A percentile compares a stretch with the other conserved stretches of the same genome.
These are phyloP conservation scores for Danio kyathit DNA, from an alignment of 2,797 vertebrate species.

Conservation along the genomic window DNA sequence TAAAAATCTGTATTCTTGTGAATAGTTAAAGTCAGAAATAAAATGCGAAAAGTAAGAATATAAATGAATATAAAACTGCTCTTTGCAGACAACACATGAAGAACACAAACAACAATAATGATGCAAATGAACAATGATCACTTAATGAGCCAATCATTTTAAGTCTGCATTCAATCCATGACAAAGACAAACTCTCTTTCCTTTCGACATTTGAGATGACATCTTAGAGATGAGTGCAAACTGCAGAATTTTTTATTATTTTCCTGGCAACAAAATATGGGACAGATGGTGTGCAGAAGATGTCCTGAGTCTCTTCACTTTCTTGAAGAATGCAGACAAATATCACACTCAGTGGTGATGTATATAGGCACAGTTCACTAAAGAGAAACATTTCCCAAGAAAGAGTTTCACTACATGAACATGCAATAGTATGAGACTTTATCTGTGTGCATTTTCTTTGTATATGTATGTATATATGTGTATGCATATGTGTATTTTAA, in stretches of 20 bases:
- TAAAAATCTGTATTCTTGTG: not conserved
- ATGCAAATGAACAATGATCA: not conserved
- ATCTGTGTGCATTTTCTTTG: not conserved
- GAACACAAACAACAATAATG: not conserved
- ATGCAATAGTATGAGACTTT: not conserved
- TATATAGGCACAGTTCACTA: not conserved
- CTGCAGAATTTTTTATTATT: not conserved
- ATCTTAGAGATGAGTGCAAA: not conserved
- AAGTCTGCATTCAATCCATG: not conserved
- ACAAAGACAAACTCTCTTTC: not conserved
- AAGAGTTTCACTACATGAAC: not conserved
- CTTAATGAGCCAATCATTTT: not conserved
- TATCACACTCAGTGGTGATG: not conserved
- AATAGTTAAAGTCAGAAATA: not conserved
- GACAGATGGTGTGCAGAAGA: constrained; percentile 7
- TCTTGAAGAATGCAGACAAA: constrained; percentile 8
- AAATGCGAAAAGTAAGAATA: not conserved
- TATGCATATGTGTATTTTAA: too few relatives aligned
- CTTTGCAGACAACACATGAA: too few relatives aligned
- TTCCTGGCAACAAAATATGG: not conserved
- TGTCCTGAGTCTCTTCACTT: constrained; percentile 2
- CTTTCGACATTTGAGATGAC: not conserved
- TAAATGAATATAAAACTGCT: too few relatives aligned
- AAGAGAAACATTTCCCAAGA: not conserved
- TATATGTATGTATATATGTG: too few relatives aligned